Base-by-base conservation (phyloP, 2,888 invertebrate genomes). In the Ernsta delagoae region DNA sequence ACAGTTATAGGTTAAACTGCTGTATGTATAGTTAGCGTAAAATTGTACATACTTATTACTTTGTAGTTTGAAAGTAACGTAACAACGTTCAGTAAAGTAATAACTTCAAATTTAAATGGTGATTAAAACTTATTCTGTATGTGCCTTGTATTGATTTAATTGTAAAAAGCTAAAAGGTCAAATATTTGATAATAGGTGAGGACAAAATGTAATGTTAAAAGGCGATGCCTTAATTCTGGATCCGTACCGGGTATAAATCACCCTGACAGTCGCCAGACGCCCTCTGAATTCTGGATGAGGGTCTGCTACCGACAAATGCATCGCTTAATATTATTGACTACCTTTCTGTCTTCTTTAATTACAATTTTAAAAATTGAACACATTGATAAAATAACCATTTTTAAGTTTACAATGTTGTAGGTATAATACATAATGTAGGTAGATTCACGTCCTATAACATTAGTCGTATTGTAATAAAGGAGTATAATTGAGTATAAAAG, bases 221-320 rank as follows among this genome's bases (percentile, higher is more conserved):
- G 41, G 41, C 24, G 31, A 53, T 53, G 31, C 43, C 41, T 83
- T 81, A 74, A 78, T 66, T 66, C 60, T 79, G 77, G 76, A 79
- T 24, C 48, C 84, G 84, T 83, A 77, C 78, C 78, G 78, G 80
- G 82, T 79, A 89, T 89, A 89, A 89, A 89, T 89, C 88, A 88
- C 82, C 71, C 78, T 71, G 78, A 82, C 85, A 88, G 87, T 83
- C 85, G 87, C n/a, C 24, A 5, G 53, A 85, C 87, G 89, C 83
- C 84, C 80, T 77, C 83, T 83, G 88, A 90, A 89, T 90, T 85
- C 82, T 85, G 83, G 81, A 88, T 87, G 83, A 86, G 84, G 59
- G 7, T 6, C 6, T 7, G 77, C 76, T 76, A 77, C 74, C 75
- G 75, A 75, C 77, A 75, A 76, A 75, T 75, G 76, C 73, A 75